These are phyloP conservation scores for Arothron firmamentum DNA, from an alignment of 2,113 vertebrate genomes.

Conservation along the genomic window DNA sequence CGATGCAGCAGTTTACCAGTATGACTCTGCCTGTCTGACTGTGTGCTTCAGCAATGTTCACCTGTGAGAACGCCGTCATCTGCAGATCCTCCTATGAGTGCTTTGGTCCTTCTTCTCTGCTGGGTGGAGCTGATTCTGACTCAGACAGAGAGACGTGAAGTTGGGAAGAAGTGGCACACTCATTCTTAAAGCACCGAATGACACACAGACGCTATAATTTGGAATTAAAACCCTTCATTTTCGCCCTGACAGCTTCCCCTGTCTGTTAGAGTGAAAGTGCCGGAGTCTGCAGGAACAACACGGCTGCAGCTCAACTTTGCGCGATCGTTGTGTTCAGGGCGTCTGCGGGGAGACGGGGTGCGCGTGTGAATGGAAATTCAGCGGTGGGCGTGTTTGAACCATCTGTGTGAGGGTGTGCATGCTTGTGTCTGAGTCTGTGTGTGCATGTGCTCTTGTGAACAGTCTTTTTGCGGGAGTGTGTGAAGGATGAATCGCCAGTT, in stretches of 20 bases:
- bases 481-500: slow-evolving; percentile 47
- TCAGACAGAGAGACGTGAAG: slow-evolving; percentile 38
- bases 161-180: slow-evolving; percentile 1
- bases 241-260: slow-evolving; percentile 1
- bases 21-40: slow-evolving; percentile 25
- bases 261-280: slow-evolving; percentile 14
- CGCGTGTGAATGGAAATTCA: slow-evolving; percentile 45
- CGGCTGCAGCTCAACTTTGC: slow-evolving; percentile 10
- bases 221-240: slow-evolving; percentile 24
- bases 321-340: slow-evolving; percentile 6
- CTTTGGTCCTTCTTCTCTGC: slow-evolving; percentile 6
- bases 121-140: slow-evolving; percentile 49
- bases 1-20: too few species aligned
- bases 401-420: slow-evolving; percentile 51
- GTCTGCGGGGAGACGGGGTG: slow-evolving; percentile 21
- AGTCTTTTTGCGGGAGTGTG: slow-evolving; percentile 61
- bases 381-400: slow-evolving; percentile 55
- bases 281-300: slow-evolving; percentile 1
- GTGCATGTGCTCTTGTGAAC: slow-evolving; percentile 32
- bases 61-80: slow-evolving; percentile 27
- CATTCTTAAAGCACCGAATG: slow-evolving; percentile 20
- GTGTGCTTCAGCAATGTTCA: slow-evolving; percentile 19
- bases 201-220: slow-evolving; percentile 23
- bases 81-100: slow-evolving; percentile 46
- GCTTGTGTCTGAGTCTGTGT: background rate